Evolutionary conservation across 2,888 invertebrate genomes (phyloP).

Genomic region (Microctonus brassicae): DNA sequence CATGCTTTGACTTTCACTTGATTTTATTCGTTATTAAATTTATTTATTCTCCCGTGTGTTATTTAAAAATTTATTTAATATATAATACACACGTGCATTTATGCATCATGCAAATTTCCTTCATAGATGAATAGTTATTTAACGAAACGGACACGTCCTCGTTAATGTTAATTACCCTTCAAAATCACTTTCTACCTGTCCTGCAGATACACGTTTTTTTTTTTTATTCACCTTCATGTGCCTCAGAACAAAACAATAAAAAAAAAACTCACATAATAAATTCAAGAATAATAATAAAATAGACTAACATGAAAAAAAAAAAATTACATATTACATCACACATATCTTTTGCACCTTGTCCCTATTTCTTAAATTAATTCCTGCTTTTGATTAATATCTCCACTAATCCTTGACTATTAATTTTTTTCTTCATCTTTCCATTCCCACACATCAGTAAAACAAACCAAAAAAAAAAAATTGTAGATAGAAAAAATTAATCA

Average conservation of each 20-base stretch:
- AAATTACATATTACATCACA: neutral
- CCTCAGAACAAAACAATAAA: neutral
- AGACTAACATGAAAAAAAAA: neutral
- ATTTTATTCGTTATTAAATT: slow-evolving; percentile 25
- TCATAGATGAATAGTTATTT: neutral
- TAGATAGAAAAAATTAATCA: neutral
- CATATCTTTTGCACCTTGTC: neutral
- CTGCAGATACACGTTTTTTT: slow-evolving; percentile 28
- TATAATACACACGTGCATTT: neutral
- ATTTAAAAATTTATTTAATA: neutral
- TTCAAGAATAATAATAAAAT: neutral
- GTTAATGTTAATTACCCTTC: slow-evolving; percentile 40
- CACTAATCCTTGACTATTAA: neutral
- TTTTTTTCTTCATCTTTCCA: neutral
- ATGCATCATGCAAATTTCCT: slow-evolving; percentile 20
- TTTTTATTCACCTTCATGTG: slow-evolving; percentile 1
- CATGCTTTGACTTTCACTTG: slow-evolving; percentile 15
- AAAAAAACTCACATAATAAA: neutral
- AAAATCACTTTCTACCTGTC: slow-evolving; percentile 47
- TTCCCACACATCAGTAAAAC: neutral
- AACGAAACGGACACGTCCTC: neutral
- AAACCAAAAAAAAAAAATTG: neutral
- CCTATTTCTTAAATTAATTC: neutral
- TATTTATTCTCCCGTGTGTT: neutral
- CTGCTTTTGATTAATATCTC: neutral